These are phyloP conservation scores for Tamandua tetradactyla DNA, from an alignment of 2,797 vertebrate genomes.

Conservation along the genomic window DNA sequence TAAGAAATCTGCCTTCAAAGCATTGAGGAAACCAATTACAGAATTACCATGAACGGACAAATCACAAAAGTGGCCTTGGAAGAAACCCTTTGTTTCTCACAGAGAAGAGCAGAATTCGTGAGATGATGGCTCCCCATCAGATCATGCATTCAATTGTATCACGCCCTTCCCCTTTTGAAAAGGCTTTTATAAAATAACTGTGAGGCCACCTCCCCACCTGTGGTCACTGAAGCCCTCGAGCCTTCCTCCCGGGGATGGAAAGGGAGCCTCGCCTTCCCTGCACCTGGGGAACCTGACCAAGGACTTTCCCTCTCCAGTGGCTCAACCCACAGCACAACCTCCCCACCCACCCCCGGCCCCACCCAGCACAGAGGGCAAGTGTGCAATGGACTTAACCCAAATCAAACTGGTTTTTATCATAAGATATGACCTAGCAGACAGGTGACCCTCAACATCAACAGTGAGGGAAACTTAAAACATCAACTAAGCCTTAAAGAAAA, in stretches of 20 bases:
- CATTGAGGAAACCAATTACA: background rate
- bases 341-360: background rate
- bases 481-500: background rate
- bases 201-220: background rate
- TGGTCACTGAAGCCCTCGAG: background rate
- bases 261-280: background rate
- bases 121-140: background rate
- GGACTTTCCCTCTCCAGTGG: background rate
- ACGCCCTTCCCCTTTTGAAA: background rate
- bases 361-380: background rate
- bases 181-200: background rate
- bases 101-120: background rate
- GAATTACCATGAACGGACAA: background rate
- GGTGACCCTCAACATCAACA: conserved; percentile 25
- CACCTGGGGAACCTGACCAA: background rate
- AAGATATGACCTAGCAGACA: background rate
- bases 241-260: background rate
- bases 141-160: background rate
- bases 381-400: background rate
- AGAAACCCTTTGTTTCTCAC: conserved; percentile 10
- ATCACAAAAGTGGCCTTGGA: background rate
- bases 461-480: background rate
- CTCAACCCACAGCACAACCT: background rate
- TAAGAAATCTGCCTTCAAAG: background rate
- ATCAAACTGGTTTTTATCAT: background rate